Evolutionary conservation across 2,888 invertebrate species (phyloP).

Genomic region (Eristalinus sepulchralis): DNA sequence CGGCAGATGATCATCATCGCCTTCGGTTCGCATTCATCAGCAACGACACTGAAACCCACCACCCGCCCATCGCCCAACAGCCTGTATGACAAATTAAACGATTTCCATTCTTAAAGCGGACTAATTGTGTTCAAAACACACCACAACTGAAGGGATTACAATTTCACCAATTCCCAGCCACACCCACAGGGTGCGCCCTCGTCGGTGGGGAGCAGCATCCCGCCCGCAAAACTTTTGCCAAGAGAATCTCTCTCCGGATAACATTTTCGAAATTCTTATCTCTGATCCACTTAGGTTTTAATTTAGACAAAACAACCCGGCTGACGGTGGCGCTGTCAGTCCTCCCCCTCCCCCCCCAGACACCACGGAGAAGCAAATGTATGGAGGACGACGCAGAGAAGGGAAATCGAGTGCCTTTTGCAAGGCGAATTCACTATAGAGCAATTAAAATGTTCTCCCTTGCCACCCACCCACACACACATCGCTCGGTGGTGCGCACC

Average conservation of each 20-base stretch:
- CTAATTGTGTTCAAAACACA: background rate
- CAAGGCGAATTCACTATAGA: slow-evolving; percentile 38
- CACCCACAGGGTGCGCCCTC: background rate
- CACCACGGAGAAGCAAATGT: no score
- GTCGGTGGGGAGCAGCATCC: background rate
- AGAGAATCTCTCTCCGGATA: slow-evolving; percentile 55
- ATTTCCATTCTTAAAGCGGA: slow-evolving; percentile 38
- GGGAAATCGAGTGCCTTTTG: slow-evolving; percentile 50
- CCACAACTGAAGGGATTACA: slow-evolving; percentile 54
- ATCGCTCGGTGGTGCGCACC: slow-evolving; percentile 1
- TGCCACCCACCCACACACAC: slow-evolving; percentile 12
- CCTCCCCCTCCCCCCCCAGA: no score
- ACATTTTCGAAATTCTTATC: slow-evolving; percentile 67
- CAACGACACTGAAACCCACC: slow-evolving; percentile 35
- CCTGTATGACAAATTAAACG: slow-evolving; percentile 61
- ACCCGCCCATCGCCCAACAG: background rate
- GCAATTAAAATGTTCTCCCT: slow-evolving; percentile 62
- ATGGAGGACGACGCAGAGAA: no score
- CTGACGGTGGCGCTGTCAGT: background rate
- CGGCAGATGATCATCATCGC: background rate
- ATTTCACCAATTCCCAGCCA: background rate
- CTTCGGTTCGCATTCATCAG: background rate
- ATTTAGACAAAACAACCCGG: slow-evolving; percentile 58
- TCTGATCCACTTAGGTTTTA: slow-evolving; percentile 67
- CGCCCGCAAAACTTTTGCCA: slow-evolving; percentile 37